Base-by-base conservation (phyloP, 2,113 vertebrate species). In the Cyphomyrus plagiostoma region DNA sequence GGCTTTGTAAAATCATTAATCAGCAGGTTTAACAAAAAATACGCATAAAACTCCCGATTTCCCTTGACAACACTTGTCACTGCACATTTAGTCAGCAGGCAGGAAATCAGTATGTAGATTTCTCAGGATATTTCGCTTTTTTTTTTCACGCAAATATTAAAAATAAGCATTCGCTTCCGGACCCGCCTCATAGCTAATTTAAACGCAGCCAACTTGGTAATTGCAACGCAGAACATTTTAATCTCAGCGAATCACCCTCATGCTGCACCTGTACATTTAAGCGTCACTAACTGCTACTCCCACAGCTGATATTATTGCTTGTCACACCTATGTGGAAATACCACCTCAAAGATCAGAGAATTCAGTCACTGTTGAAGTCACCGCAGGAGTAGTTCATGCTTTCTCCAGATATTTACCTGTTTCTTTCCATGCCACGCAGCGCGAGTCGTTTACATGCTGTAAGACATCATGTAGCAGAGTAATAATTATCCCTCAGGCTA, bases 1-100 rank as follows among this genome's bases (percentile, higher is more conserved):
- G 82, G 17, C 82, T 23, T 48, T 48, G 19, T 48, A 84, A 84
- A 84, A 84, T 11, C 45, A 80, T 80, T 80, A 80, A 80, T 80
- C 74, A 80, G 74, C 74, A 49, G 45, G 82, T 84, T 42, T 84
- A 42, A 84, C 62, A 23, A 84, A 84, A 84, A 84, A 80, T 80
- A 80, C 2, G 35, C 23, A 13, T 82, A 45, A 82, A 82, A 82
- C 21, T n/a, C 21, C 9, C 74, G 5, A 42, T 80, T 46, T 23
- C 45, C 82, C 82, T 48, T 17, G 82, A n/a, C 23, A 23, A n/a
- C 45, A 23, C 42, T 23, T 10, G 42, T 48, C 82, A 46, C 39
- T 23, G 82, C 19, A 4, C 15, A 84, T 46, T 48, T 23, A 84
- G 23, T 23, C 45, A 8, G 82, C 45, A 84, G 39, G 46, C 45